Evolutionary conservation across 2,888 invertebrate genomes (phyloP).

Genomic region (Drosophila paracracens): DNA sequence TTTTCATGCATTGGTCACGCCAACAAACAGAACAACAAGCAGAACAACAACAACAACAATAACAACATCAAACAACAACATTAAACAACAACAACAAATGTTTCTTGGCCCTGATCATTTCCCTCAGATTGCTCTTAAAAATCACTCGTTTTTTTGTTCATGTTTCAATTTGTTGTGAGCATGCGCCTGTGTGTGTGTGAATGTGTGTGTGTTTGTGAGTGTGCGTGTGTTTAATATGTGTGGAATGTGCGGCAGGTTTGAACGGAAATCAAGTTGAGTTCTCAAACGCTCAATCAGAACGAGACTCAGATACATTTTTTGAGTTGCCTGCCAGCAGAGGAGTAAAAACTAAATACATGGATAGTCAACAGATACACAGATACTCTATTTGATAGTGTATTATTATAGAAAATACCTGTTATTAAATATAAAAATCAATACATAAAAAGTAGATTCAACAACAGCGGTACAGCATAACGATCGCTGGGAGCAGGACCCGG

Average conservation of each 20-base stretch:
- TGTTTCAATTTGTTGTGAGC: conserved; percentile 20
- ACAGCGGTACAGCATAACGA: no score
- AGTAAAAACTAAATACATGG: not conserved
- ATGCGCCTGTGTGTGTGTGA: not conserved
- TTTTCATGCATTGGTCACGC: conserved; percentile 59
- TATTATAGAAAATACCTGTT: not conserved
- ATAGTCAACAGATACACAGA: not conserved
- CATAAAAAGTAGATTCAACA: not conserved
- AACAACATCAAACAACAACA: not conserved
- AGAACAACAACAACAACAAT: conserved; percentile 1
- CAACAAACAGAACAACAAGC: conserved; percentile 9
- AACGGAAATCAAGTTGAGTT: conserved; percentile 17
- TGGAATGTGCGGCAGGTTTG: conserved; percentile 14
- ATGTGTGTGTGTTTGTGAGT: not conserved
- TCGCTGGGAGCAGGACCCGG: not conserved
- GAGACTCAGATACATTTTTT: not conserved
- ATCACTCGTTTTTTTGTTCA: conserved; percentile 9
- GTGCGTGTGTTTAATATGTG: not conserved
- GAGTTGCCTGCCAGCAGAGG: conserved; percentile 17
- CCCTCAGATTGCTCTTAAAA: conserved; percentile 18
- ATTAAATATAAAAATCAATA: not conserved
- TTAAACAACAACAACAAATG: conserved; percentile 16
- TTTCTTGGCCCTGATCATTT: conserved; percentile 35
- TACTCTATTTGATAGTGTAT: not conserved
- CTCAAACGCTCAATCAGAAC: conserved; percentile 20